Conservation (phyloP, 2,113 vertebrate species). For the Heterocephalus glaber region DNA sequence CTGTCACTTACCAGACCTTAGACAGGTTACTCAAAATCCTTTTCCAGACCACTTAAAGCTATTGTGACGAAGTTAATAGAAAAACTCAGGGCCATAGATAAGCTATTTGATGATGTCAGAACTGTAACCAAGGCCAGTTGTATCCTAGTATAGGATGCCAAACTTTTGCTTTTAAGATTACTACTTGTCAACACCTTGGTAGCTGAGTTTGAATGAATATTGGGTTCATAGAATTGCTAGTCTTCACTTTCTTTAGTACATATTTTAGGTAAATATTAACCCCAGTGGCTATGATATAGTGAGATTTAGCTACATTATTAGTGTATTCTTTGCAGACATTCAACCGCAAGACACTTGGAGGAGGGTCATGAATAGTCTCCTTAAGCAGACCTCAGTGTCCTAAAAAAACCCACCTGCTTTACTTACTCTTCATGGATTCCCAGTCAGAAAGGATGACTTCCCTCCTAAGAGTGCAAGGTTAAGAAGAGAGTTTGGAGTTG, state of each 20-base stretch:
- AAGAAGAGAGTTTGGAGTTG: background rate
- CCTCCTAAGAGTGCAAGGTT: background rate
- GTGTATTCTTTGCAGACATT: constrained; percentile 12
- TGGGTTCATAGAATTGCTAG: background rate
- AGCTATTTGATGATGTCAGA: background rate
- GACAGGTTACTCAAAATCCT: background rate
- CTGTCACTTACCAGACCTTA: background rate
- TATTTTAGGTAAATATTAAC: constrained; percentile 2
- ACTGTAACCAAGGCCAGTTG: background rate
- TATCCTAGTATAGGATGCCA: background rate
- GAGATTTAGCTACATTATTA: background rate
- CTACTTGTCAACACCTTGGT: background rate
- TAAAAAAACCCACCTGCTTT: background rate
- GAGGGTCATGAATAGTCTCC: background rate
- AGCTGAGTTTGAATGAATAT: constrained; percentile 5
- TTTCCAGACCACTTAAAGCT: background rate
- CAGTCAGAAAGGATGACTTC: background rate
- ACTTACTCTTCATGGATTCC: background rate
- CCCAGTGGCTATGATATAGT: background rate
- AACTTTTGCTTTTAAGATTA: constrained; percentile 16
- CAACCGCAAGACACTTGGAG: background rate
- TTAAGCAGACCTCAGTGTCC: background rate
- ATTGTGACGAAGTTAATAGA: constrained; percentile 6
- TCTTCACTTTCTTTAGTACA: constrained; percentile 13
- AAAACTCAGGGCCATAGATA: background rate